Conservation (phyloP, 1,140 invertebrate genomes). For the Arctopsyche grandis region DNA sequence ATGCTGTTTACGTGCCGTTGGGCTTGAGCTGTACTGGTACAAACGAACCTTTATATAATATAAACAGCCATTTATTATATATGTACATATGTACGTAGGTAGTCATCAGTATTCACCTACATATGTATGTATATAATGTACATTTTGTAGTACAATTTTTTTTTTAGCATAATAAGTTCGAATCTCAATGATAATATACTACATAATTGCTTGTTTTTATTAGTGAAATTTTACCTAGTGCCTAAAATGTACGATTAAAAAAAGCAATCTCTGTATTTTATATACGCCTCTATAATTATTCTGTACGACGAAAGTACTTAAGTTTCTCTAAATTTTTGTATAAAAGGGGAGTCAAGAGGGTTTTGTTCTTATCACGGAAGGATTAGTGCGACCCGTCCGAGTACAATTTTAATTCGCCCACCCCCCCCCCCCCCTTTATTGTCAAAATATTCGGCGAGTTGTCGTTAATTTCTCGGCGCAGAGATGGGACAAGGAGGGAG, state of each 20-base stretch:
- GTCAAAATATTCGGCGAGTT: slow-evolving; percentile 28
- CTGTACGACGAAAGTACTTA: not conserved
- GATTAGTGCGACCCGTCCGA: not conserved
- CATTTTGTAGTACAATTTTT: no score
- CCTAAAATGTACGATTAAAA: not conserved
- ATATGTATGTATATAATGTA: no score
- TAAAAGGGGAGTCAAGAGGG: not conserved
- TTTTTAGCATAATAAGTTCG: no score
- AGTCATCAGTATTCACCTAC: no score
- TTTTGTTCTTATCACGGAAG: not conserved
- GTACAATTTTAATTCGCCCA: slow-evolving; percentile 17
- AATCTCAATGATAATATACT: not conserved
- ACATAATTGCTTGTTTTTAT: no score
- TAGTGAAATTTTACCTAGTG: no score
- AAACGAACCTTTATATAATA: no score
- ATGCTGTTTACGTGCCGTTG: no score
- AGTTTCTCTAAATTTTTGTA: not conserved
- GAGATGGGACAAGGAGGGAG: not conserved
- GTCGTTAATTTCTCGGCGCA: slow-evolving; percentile 34
- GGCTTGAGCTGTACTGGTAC: no score
- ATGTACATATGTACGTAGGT: no score
- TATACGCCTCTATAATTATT: no score
- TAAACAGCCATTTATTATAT: no score
- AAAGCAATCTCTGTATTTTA: not conserved
- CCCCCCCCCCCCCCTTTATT: not conserved